Conservation (phyloP, 1,140 invertebrate genomes). For the Leptinotarsa defecta region DNA sequence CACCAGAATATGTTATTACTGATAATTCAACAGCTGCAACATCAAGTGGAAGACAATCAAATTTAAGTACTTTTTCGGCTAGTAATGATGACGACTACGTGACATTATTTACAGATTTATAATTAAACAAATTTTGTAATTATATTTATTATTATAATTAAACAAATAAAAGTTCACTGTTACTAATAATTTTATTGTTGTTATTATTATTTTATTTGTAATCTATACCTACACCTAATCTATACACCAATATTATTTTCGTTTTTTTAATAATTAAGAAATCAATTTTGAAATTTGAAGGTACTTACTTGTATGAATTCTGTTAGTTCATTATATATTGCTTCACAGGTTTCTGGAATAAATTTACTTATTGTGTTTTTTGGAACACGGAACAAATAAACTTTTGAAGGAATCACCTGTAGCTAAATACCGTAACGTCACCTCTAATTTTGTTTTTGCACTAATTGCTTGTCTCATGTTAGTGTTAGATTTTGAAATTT, state of each 20-base stretch:
- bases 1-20: constrained; percentile 17
- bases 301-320: constrained; percentile 41
- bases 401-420: constrained; percentile 12
- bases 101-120: constrained; percentile 19
- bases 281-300: neutral
- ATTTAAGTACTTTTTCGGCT: too few species aligned
- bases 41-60: too few species aligned
- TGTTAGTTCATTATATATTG: constrained; percentile 35
- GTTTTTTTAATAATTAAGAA: constrained; percentile 1
- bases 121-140: neutral
- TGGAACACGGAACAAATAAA: constrained; percentile 24
- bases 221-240: neutral
- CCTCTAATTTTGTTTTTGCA: constrained; percentile 30
- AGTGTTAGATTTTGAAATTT: constrained; percentile 24
- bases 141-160: constrained; percentile 15
- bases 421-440: constrained; percentile 27
- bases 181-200: neutral
- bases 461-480: constrained; percentile 27
- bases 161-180: constrained; percentile 11
- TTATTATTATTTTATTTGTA: constrained; percentile 2
- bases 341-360: constrained; percentile 32
- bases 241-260: constrained; percentile 2
- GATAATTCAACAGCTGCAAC: constrained; percentile 19
- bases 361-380: constrained; percentile 28
- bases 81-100: too few species aligned